These are phyloP conservation scores for Oncopeltus fasciatus DNA, from an alignment of 1,140 invertebrate genomes.

Conservation along the genomic window DNA sequence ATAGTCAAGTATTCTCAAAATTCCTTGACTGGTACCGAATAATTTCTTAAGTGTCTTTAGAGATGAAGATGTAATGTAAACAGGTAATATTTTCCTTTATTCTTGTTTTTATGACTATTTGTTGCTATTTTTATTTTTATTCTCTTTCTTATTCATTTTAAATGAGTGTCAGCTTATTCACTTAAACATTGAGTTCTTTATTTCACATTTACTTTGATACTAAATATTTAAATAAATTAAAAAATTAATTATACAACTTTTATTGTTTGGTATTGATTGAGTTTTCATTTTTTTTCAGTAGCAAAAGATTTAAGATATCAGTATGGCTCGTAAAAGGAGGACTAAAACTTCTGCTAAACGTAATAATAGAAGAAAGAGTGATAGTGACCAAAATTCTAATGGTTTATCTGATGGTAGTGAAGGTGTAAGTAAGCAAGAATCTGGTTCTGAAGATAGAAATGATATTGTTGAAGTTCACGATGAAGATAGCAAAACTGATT, in stretches of 20 bases:
- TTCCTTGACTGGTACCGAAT: background rate
- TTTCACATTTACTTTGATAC: background rate
- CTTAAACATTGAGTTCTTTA: background rate
- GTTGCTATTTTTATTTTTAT: background rate
- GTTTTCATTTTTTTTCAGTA: background rate
- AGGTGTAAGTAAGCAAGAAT: background rate
- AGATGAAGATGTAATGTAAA: background rate
- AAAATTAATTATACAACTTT: background rate
- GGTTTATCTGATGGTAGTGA: background rate
- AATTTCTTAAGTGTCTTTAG: background rate
- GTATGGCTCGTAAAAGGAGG: background rate
- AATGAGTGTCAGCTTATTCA: background rate
- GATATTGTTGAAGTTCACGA: too few species aligned
- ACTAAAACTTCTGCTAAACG: background rate
- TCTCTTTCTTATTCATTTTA: background rate
- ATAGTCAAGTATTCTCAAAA: background rate
- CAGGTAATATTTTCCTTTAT: background rate
- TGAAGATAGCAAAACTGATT: background rate
- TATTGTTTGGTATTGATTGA: background rate
- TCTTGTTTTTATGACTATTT: background rate
- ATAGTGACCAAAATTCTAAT: slow-evolving; percentile 6
- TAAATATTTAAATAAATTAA: background rate
- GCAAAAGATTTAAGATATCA: background rate
- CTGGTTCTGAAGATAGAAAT: background rate
- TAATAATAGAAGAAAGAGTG: background rate